Evolutionary conservation across 2,113 vertebrate genomes (phyloP).

Genomic region (Amblyopsis rosae): DNA sequence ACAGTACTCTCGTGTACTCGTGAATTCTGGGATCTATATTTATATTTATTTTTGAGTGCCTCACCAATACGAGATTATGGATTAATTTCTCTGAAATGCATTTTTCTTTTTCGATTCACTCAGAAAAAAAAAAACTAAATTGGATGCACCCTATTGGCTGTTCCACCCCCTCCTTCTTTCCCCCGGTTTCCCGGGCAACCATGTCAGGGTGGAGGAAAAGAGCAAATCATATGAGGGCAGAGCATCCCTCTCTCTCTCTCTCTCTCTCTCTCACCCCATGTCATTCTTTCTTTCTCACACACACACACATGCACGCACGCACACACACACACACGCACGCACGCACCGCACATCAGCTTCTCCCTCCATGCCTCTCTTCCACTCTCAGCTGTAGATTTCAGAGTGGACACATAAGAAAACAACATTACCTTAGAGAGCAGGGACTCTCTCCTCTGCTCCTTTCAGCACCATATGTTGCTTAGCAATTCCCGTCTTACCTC

Average conservation of each 20-base stretch:
- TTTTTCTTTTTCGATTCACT: slow-evolving; percentile 23
- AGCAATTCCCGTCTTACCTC: slow-evolving; percentile 12
- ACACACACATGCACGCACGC: slow-evolving; percentile 8
- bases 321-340: slow-evolving; percentile 38
- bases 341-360: slow-evolving; percentile 55
- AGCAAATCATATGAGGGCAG: slow-evolving; percentile 75
- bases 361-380: slow-evolving; percentile 59
- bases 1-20: neutral
- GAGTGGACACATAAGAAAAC: slow-evolving; percentile 9
- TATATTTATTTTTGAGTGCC: slow-evolving; percentile 15
- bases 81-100: slow-evolving; percentile 36
- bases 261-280: slow-evolving; percentile 13
- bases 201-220: slow-evolving; percentile 75
- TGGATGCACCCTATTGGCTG: slow-evolving; percentile 61
- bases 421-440: neutral
- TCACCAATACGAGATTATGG: slow-evolving; percentile 25
- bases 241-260: slow-evolving; percentile 69
- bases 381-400: slow-evolving; percentile 51
- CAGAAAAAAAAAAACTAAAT: slow-evolving; percentile 37
- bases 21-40: slow-evolving; percentile 5
- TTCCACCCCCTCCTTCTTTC: slow-evolving; percentile 52
- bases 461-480: slow-evolving; percentile 21
- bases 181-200: slow-evolving; percentile 76
- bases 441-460: slow-evolving; percentile 7
- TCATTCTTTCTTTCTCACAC: slow-evolving; percentile 3